These are phyloP conservation scores for Lysandra coridon DNA, from an alignment of 2,888 invertebrate species.

Conservation along the genomic window DNA sequence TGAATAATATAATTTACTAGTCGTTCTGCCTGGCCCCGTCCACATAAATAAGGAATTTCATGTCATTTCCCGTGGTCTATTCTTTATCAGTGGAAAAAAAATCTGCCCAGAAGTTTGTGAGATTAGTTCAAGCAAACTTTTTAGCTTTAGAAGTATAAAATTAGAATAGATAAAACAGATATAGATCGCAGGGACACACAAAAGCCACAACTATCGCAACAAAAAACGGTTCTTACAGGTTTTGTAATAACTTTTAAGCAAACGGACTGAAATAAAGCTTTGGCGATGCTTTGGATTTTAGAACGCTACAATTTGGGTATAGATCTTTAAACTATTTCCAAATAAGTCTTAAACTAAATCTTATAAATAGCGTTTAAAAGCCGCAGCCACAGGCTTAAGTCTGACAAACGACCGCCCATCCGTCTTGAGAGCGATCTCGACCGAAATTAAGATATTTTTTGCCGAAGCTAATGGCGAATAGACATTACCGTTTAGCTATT, in stretches of 20 bases:
- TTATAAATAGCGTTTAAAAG: conserved; percentile 1
- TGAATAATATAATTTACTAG: too few species aligned
- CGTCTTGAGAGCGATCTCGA: conserved; percentile 14
- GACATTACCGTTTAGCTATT: background rate
- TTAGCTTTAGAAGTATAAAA: background rate
- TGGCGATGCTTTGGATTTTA: too few species aligned
- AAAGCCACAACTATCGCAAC: too few species aligned
- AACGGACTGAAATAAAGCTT: too few species aligned
- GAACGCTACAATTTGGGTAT: background rate
- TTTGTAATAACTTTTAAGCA: too few species aligned
- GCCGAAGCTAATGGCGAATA: conserved; percentile 1
- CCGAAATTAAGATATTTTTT: conserved; percentile 21
- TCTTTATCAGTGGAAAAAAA: background rate
- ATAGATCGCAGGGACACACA: too few species aligned
- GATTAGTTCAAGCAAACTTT: too few species aligned
- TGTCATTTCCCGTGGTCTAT: too few species aligned
- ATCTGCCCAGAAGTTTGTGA: background rate
- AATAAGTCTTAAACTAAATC: background rate
- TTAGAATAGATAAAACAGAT: background rate
- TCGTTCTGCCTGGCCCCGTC: too few species aligned
- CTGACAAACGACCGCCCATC: conserved; percentile 22
- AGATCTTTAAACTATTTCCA: background rate
- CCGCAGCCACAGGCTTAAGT: background rate
- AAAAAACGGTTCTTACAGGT: too few species aligned
- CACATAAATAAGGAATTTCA: too few species aligned